These are phyloP conservation scores for Microtus richardsoni DNA, from an alignment of 2,113 vertebrate genomes.

Conservation along the genomic window DNA sequence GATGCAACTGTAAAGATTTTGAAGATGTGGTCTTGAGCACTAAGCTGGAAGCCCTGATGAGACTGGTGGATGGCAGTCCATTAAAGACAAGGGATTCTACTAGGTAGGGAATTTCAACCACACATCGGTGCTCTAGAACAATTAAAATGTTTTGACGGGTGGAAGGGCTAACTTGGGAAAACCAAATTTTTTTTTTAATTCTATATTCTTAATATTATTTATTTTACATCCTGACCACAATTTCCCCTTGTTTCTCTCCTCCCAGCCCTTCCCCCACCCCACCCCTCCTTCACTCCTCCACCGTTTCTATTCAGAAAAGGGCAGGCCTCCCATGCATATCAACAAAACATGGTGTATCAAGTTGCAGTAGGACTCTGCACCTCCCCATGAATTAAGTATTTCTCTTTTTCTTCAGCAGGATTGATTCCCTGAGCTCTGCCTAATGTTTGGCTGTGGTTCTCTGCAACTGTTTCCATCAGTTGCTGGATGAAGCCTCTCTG, in stretches of 20 bases:
- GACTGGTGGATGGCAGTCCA: not conserved
- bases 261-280: not conserved
- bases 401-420: not conserved
- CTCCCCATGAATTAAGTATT: not conserved
- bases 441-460: not conserved
- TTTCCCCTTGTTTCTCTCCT: not conserved
- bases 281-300: not conserved
- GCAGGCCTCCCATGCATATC: not conserved
- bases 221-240: not conserved
- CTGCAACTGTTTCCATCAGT: not conserved
- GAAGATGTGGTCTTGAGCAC: not conserved
- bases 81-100: not conserved
- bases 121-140: not conserved
- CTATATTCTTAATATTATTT: not conserved
- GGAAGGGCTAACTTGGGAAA: not conserved
- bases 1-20: not conserved
- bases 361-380: not conserved
- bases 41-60: too few relatives aligned
- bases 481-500: not conserved
- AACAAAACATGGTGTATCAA: not conserved
- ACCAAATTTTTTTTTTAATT: not conserved
- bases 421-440: not conserved
- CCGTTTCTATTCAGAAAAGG: not conserved
- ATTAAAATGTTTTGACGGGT: not conserved
- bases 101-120: not conserved